Evolutionary conservation across 1,140 invertebrate species (phyloP).

Genomic region (Drosophila lacteicornis): DNA sequence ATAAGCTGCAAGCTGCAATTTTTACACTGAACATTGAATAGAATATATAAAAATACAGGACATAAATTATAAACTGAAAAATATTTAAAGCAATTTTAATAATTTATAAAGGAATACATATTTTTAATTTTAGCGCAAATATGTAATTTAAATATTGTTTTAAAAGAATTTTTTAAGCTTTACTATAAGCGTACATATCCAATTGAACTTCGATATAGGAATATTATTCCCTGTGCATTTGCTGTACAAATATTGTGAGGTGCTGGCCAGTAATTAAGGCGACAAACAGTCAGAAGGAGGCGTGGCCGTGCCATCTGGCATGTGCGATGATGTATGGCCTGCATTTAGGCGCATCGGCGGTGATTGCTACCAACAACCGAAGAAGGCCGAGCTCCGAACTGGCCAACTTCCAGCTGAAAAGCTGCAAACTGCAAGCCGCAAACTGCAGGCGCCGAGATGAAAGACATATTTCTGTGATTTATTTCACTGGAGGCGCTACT

Average conservation of each 20-base stretch:
- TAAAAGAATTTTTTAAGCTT: no score
- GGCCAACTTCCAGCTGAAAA: slow-evolving; percentile 11
- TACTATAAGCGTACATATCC: no score
- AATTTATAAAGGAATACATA: no score
- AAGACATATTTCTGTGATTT: slow-evolving; percentile 81
- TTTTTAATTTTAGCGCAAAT: not conserved
- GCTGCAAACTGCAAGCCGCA: slow-evolving; percentile 22
- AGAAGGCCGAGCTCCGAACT: slow-evolving; percentile 11
- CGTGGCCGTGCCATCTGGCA: slow-evolving; percentile 62
- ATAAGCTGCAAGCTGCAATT: not conserved
- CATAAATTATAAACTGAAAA: no score
- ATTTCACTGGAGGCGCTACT: slow-evolving; percentile 74
- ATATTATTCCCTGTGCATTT: slow-evolving; percentile 34
- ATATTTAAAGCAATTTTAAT: no score
- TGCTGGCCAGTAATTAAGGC: slow-evolving; percentile 74
- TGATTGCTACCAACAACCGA: slow-evolving; percentile 56
- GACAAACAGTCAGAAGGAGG: slow-evolving; percentile 72
- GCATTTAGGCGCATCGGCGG: slow-evolving; percentile 55
- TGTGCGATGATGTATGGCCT: slow-evolving; percentile 66
- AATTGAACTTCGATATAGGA: not conserved
- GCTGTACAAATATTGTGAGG: slow-evolving; percentile 71
- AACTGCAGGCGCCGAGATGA: slow-evolving; percentile 71
- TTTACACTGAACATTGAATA: not conserved
- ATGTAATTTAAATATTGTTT: not conserved
- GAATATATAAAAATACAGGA: no score